Percentiles rank a stretch among this genome's conserved stretches.
Evolutionary conservation across 1,140 invertebrate genomes (phyloP).

Genomic region (Drosophila kanapiae): DNA sequence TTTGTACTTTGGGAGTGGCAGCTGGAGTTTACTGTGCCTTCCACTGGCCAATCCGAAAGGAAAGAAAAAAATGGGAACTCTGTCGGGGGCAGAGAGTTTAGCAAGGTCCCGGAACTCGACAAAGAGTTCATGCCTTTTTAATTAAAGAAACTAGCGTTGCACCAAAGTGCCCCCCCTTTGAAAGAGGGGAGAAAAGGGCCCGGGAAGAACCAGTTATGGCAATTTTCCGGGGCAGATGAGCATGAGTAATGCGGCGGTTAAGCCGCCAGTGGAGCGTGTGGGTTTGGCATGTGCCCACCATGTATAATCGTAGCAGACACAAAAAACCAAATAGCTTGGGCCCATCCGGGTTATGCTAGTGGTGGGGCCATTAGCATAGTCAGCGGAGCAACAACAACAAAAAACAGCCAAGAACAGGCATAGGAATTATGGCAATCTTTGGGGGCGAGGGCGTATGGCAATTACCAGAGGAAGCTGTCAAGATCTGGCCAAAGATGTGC

Average conservation of each 20-base stretch:
- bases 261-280: slow-evolving; percentile 56
- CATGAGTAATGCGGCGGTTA: slow-evolving; percentile 60
- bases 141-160: slow-evolving; percentile 67
- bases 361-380: slow-evolving; percentile 58
- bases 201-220: slow-evolving; percentile 51
- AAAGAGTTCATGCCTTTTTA: slow-evolving; percentile 67
- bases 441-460: slow-evolving; percentile 29
- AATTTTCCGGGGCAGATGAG: slow-evolving; percentile 60
- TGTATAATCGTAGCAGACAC: slow-evolving; percentile 22
- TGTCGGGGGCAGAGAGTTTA: slow-evolving; percentile 28
- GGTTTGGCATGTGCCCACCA: slow-evolving; percentile 55
- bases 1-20: slow-evolving; percentile 35
- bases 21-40: slow-evolving; percentile 32
- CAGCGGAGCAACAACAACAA: slow-evolving; percentile 57
- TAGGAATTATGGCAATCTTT: slow-evolving; percentile 31
- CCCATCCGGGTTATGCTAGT: slow-evolving; percentile 30
- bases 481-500: slow-evolving; percentile 23
- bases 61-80: neutral
- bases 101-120: slow-evolving; percentile 49
- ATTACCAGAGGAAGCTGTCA: slow-evolving; percentile 42
- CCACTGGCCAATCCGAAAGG: neutral
- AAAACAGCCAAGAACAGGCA: slow-evolving; percentile 6
- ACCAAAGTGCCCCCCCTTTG: slow-evolving; percentile 18
- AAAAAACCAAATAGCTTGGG: slow-evolving; percentile 34
- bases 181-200: neutral